These are phyloP conservation scores for Artibeus jamaicensis DNA, from an alignment of 2,797 vertebrate species.

Conservation along the genomic window DNA sequence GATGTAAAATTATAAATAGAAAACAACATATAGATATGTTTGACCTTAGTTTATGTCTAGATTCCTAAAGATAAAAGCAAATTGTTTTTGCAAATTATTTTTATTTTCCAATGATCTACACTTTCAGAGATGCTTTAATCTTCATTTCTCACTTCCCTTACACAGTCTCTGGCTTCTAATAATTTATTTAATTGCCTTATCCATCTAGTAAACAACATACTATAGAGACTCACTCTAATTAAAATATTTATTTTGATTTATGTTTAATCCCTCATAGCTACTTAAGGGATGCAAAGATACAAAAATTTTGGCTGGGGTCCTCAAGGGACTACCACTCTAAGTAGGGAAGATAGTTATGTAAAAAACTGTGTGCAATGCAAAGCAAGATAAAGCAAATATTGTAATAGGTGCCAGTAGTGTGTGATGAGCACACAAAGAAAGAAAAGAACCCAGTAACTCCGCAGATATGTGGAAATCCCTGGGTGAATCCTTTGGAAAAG, in stretches of 20 bases:
- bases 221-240: slow-evolving; percentile 18
- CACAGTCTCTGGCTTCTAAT: neutral
- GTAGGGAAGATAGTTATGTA: neutral
- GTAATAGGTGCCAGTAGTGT: neutral
- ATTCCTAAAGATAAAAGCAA: slow-evolving; percentile 36
- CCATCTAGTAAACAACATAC: slow-evolving; percentile 31
- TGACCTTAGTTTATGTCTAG: neutral
- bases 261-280: slow-evolving; percentile 15
- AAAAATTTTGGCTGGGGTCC: slow-evolving; percentile 28
- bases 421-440: neutral
- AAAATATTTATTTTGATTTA: slow-evolving; percentile 48
- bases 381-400: slow-evolving; percentile 23
- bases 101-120: slow-evolving; percentile 30
- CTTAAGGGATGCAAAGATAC: neutral
- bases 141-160: slow-evolving; percentile 14
- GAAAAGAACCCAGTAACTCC: neutral
- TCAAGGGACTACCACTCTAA: slow-evolving; percentile 5
- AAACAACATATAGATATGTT: slow-evolving; percentile 17
- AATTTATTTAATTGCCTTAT: slow-evolving; percentile 46
- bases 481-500: slow-evolving; percentile 11
- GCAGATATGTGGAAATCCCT: neutral
- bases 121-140: slow-evolving; percentile 37
- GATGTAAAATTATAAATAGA: slow-evolving; percentile 48
- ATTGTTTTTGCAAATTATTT: slow-evolving; percentile 20
- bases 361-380: neutral